Conservation (phyloP, 2,113 vertebrate species). For the Neopipo cinnamomea region DNA sequence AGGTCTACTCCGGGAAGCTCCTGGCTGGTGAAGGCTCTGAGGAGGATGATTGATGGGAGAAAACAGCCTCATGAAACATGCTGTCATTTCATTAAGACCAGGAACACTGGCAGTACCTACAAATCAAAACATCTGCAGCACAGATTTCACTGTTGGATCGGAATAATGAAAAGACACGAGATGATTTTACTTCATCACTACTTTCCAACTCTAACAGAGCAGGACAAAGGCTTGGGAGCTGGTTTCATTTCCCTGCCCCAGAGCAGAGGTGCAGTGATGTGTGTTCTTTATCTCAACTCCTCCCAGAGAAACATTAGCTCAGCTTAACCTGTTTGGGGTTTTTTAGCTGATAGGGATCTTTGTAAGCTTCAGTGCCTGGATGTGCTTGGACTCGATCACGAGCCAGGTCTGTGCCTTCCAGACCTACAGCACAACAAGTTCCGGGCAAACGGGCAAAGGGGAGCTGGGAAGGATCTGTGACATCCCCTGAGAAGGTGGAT, state of each 20-base stretch:
- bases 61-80: neutral
- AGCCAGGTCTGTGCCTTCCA: neutral
- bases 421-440: neutral
- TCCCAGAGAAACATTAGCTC: neutral
- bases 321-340: neutral
- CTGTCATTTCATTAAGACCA: neutral
- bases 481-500: neutral
- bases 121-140: neutral
- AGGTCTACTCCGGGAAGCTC: neutral
- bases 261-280: neutral
- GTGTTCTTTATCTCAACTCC: neutral
- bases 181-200: neutral
- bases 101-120: neutral
- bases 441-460: neutral
- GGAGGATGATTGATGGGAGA: neutral
- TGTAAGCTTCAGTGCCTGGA: neutral
- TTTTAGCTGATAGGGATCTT: neutral
- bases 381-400: neutral
- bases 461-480: neutral
- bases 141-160: neutral
- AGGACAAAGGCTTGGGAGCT: neutral
- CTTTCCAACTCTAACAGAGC: neutral
- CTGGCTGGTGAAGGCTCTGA: neutral
- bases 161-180: neutral
- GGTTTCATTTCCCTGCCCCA: neutral